Conservation (phyloP, 1,140 invertebrate species). For the Diabrotica virgifera region DNA sequence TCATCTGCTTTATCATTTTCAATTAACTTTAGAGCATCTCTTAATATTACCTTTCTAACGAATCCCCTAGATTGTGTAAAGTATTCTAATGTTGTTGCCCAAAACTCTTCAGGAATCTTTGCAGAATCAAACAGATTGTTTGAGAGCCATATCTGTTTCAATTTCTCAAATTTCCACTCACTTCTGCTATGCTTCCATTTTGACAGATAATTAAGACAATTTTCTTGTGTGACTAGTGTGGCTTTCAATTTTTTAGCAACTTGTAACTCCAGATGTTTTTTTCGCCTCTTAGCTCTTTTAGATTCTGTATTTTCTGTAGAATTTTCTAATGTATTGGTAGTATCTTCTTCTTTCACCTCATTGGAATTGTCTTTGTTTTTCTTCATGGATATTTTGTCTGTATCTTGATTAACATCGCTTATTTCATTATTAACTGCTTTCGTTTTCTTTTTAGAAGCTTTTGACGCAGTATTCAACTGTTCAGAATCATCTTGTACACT, state of each 20-base stretch:
- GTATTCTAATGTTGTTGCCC: constrained; percentile 66
- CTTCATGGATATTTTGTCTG: background rate
- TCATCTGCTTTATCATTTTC: constrained; percentile 55
- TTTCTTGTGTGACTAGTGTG: constrained; percentile 36
- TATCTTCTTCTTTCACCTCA: background rate
- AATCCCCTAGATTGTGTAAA: constrained; percentile 65
- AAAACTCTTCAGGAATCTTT: constrained; percentile 58
- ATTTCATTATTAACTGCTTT: background rate
- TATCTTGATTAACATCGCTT: background rate
- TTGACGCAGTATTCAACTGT: background rate
- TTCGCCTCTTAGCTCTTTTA: constrained; percentile 32
- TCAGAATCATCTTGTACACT: background rate
- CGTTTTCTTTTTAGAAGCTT: background rate
- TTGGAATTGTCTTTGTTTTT: background rate
- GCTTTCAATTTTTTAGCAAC: constrained; percentile 36
- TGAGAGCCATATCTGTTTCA: constrained; percentile 70
- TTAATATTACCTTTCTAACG: constrained; percentile 57
- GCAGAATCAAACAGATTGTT: constrained; percentile 62
- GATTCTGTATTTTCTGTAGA: constrained; percentile 32
- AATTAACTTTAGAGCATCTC: constrained; percentile 63
- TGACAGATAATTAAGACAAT: constrained; percentile 56
- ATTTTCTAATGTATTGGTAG: constrained; percentile 1
- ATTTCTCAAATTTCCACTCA: constrained; percentile 76
- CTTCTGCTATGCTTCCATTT: constrained; percentile 67
- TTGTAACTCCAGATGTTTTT: constrained; percentile 34